Conservation (phyloP, 2,113 vertebrate genomes). For the Carassius carassius region DNA sequence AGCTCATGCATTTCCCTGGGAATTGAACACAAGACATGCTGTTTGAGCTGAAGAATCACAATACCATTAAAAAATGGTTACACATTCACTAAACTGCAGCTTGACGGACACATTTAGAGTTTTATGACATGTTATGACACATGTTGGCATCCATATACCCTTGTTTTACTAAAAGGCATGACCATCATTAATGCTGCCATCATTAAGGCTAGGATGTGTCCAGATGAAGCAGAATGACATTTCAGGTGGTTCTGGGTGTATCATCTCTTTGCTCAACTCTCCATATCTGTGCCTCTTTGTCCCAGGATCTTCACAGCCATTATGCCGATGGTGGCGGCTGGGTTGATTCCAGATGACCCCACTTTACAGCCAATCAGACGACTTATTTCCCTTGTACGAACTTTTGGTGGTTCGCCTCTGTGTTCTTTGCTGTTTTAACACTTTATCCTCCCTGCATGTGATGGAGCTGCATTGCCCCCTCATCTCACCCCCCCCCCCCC, state of each 20-base stretch:
- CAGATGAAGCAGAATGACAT: not conserved
- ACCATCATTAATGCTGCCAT: conserved; percentile 17
- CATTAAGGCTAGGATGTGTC: not conserved
- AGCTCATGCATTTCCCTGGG: not conserved
- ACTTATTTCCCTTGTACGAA: conserved; percentile 92
- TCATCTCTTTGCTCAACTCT: conserved; percentile 49
- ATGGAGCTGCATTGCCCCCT: conserved; percentile 22
- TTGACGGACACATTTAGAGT: not conserved
- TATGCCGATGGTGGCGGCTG: conserved; percentile 98
- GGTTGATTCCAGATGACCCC: conserved; percentile 96
- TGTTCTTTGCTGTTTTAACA: conserved; percentile 65
- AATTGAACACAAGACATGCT: not conserved
- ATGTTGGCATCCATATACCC: not conserved
- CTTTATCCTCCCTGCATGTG: conserved; percentile 58
- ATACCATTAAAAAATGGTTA: not conserved
- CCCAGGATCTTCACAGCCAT: conserved; percentile 98
- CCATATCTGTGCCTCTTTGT: conserved; percentile 78
- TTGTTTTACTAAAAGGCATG: conserved; percentile 44
- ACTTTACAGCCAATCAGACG: conserved; percentile 96
- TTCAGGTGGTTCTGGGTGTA: conserved; percentile 18
- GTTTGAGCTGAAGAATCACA: not conserved
- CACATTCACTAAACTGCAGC: not conserved
- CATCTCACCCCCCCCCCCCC: not conserved
- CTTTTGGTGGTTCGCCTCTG: conserved; percentile 65
- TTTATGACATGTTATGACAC: conserved; percentile 11